phyloP scores from a whole-genome alignment of 2,797 vertebrate genomes.

The Parambassis ranga region DNA sequence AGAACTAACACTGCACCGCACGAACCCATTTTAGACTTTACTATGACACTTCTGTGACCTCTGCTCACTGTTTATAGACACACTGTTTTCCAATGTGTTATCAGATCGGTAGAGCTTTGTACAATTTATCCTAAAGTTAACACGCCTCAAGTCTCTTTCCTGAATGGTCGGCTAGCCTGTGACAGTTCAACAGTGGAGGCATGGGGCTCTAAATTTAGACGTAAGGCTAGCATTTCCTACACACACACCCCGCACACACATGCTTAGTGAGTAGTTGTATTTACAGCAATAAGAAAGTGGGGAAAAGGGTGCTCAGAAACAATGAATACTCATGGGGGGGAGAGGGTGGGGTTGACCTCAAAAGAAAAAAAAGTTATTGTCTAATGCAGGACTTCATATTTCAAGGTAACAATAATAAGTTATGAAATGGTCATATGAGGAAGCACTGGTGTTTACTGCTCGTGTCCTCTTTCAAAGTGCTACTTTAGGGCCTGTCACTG shows the following conservation, averaged over 20 bases:
- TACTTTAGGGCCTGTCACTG: neutral
- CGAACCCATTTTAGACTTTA: neutral
- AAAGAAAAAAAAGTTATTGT: conserved; percentile 60
- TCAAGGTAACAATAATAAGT: conserved; percentile 26
- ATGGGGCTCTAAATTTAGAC: conserved; percentile 75
- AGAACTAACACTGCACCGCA: neutral
- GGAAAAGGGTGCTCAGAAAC: conserved; percentile 53
- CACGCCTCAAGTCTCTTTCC: conserved; percentile 65
- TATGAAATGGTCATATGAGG: neutral
- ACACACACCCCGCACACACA: conserved; percentile 19
- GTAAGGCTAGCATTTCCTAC: conserved; percentile 69
- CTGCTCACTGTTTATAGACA: conserved; percentile 36
- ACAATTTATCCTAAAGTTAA: conserved; percentile 35
- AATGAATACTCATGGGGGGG: conserved; percentile 68
- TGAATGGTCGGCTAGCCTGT: conserved; percentile 49
- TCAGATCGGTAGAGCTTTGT: conserved; percentile 17
- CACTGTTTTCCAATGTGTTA: conserved; percentile 39
- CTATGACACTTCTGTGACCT: conserved; percentile 11
- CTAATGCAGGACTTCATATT: conserved; percentile 35
- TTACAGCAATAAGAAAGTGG: conserved; percentile 39
- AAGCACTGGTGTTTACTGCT: neutral
- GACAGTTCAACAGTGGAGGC: conserved; percentile 49
- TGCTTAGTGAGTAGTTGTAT: conserved; percentile 14
- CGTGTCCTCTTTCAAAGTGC: neutral
- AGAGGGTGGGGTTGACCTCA: conserved; percentile 48